Evolutionary conservation across 2,113 vertebrate species (phyloP).

Genomic region (Halichoerus grypus): DNA sequence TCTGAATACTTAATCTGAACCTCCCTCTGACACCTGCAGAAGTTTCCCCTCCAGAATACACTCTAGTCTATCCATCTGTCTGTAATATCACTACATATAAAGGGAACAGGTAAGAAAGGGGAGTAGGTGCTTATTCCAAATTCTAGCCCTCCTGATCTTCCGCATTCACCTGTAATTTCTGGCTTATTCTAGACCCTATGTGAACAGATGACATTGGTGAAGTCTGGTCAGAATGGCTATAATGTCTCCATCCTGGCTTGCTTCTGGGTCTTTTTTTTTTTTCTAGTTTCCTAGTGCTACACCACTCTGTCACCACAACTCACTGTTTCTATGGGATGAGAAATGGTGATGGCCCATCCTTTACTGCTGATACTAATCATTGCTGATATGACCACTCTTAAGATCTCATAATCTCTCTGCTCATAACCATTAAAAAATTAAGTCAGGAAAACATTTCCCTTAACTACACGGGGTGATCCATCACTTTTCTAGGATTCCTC

Average conservation of each 20-base stretch:
- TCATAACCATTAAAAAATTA: constrained; percentile 1
- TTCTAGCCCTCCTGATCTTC: background rate
- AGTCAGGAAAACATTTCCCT: background rate
- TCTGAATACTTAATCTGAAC: background rate
- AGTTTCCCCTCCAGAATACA: constrained; percentile 15
- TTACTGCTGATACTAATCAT: background rate
- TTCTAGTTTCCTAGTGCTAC: background rate
- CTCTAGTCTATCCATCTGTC: background rate
- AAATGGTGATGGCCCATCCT: background rate
- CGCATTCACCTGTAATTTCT: background rate
- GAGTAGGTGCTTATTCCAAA: background rate
- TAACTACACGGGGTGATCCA: background rate
- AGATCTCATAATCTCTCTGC: background rate
- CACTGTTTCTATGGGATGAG: background rate
- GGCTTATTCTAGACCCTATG: background rate
- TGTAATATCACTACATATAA: background rate
- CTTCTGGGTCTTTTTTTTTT: background rate
- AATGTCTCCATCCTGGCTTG: background rate
- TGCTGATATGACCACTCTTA: background rate
- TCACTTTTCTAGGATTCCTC: background rate
- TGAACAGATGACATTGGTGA: background rate
- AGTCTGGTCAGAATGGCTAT: background rate
- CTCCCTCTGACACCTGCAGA: background rate
- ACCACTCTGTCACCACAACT: background rate
- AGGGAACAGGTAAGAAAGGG: background rate